A percentile compares a stretch with the other conserved stretches of the same genome.
phyloP scores from a whole-genome alignment of 92 coral and sea anemone genomes.

The Galaxea fascicularis region DNA sequence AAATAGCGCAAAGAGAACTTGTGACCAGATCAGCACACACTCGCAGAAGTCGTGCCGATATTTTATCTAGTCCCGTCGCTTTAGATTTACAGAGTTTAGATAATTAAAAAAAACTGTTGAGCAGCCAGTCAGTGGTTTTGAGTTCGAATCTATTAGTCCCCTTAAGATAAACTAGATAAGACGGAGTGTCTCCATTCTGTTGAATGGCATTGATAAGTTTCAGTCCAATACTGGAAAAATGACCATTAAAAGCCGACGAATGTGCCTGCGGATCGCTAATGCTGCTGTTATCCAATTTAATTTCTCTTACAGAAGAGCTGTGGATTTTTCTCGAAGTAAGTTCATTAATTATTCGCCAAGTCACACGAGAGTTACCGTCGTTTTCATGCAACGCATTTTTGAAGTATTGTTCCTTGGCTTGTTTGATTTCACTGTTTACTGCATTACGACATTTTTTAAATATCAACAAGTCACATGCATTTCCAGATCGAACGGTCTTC shows the following conservation, averaged over 20 bases:
- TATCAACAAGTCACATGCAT: constrained; percentile 34
- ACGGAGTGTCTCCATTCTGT: too few relatives aligned
- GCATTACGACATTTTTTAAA: constrained; percentile 53
- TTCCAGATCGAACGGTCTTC: constrained; percentile 31
- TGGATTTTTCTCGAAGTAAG: too few relatives aligned
- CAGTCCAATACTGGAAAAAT: too few relatives aligned
- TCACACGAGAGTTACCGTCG: constrained; percentile 36
- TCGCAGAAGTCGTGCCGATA: neutral
- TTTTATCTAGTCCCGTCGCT: constrained; percentile 29
- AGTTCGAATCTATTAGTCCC: constrained; percentile 20
- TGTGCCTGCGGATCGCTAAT: constrained; percentile 36
- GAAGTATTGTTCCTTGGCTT: too few relatives aligned
- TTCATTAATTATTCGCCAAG: constrained; percentile 65
- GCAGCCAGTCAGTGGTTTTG: neutral
- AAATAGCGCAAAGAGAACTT: neutral
- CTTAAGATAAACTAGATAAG: too few relatives aligned
- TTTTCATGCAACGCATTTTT: constrained; percentile 35
- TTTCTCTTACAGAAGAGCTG: constrained; percentile 50
- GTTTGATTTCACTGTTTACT: too few relatives aligned
- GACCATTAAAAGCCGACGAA: constrained; percentile 49
- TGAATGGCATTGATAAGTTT: neutral
- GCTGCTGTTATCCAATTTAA: too few relatives aligned
- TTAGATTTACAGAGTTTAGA: too few relatives aligned
- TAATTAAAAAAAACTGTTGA: constrained; percentile 21
- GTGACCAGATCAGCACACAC: neutral